Percentiles rank a stretch among this genome's conserved stretches.
Conservation (phyloP, 2,113 vertebrate species). For the Coturnix japonica region DNA sequence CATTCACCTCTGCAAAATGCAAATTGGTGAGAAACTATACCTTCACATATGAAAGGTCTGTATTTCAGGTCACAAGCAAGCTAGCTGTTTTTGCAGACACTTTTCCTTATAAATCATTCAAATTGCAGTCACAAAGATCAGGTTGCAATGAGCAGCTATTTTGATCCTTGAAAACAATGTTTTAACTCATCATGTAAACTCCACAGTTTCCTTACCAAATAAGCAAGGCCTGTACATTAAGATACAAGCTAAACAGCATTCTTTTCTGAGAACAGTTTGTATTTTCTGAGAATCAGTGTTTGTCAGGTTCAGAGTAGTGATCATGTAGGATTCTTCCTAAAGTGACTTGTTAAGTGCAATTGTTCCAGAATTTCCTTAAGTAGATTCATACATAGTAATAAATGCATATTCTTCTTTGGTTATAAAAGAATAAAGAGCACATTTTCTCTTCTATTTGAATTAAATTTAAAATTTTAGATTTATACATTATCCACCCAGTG, state of each 20-base stretch:
- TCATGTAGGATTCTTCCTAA: background rate
- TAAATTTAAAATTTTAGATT: background rate
- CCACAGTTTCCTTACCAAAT: background rate
- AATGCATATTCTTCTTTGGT: background rate
- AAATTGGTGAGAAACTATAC: background rate
- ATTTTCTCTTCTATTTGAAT: background rate
- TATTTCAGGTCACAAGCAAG: background rate
- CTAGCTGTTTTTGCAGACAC: background rate
- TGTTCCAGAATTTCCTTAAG: background rate
- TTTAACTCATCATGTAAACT: background rate
- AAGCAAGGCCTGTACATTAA: background rate
- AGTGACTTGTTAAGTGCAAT: background rate
- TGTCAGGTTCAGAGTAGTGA: background rate
- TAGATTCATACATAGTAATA: background rate
- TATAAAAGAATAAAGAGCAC: background rate
- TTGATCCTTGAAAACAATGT: background rate
- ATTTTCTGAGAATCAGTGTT: background rate
- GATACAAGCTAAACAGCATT: background rate
- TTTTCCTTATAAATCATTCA: background rate
- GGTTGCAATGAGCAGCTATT: background rate
- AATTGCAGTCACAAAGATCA: background rate
- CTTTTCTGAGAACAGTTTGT: background rate
- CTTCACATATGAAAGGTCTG: background rate
- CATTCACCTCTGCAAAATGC: background rate
- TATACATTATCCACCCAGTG: background rate